Conservation (phyloP, 2,113 vertebrate species). For the Xiphophorus maculatus region DNA sequence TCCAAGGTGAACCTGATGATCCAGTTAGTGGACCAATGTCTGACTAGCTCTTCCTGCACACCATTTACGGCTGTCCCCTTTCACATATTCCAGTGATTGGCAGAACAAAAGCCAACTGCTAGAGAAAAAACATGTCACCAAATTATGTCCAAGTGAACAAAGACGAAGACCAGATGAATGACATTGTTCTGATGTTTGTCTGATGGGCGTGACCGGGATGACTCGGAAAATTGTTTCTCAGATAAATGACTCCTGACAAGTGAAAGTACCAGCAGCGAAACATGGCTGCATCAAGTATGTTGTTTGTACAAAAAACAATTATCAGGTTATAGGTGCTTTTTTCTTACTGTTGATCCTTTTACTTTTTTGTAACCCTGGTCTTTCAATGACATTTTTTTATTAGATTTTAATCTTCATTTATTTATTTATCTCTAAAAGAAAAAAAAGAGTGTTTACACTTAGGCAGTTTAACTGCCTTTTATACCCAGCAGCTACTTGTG, state of each 20-base stretch:
- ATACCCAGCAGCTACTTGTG: conserved; percentile 30
- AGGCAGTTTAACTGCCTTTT: conserved; percentile 26
- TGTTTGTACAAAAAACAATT: conserved; percentile 19
- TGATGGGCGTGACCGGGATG: conserved; percentile 29
- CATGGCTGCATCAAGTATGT: neutral
- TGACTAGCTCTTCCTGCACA: neutral
- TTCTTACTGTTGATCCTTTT: neutral
- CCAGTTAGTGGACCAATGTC: neutral
- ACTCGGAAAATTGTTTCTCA: conserved; percentile 5
- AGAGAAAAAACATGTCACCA: conserved; percentile 8
- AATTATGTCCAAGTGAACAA: conserved; percentile 31
- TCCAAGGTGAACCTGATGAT: conserved; percentile 29
- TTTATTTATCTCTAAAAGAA: neutral
- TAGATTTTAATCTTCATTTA: no score
- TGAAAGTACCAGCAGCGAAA: neutral
- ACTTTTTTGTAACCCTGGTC: neutral
- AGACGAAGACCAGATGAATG: conserved; percentile 43
- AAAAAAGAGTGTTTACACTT: conserved; percentile 48
- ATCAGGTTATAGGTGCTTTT: neutral
- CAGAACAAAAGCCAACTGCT: conserved; percentile 8
- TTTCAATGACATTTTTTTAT: neutral
- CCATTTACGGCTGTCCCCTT: conserved; percentile 24
- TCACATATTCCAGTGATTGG: conserved; percentile 12
- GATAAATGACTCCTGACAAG: neutral
- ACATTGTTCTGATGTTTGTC: conserved; percentile 43